Evolutionary conservation across 1,140 invertebrate genomes (phyloP), one percentile per base, ranked within the genome.

Genomic region (Notospermus geniculatus): DNA sequence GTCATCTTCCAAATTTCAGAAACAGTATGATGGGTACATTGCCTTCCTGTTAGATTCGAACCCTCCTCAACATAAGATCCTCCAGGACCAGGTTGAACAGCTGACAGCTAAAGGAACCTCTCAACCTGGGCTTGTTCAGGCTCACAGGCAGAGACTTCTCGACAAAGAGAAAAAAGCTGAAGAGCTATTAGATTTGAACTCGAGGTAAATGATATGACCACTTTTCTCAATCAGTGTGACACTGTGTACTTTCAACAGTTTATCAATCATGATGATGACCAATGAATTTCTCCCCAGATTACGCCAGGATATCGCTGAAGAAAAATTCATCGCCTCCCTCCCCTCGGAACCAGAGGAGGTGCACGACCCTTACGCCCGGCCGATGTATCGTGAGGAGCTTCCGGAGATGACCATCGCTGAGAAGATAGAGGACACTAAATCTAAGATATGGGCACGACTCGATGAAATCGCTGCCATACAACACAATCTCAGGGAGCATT

Each of bases 1-100:
- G n/a, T n/a, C n/a, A n/a, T n/a, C n/a, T n/a, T n/a, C n/a, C n/a
- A n/a, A n/a, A n/a, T 64, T 59, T 5, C 66, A 77, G 75, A 65
- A 67, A 19, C 75, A 77, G 62, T 80, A 80, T 73, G 76, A 80
- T 59, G 69, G 71, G 41, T 80, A 78, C 59, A 74, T 80, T 53
- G 68, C 69, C 15, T 66, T 66, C 19, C 59, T 80, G 15, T 62
- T 80, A 27, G 77, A 80, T 59, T 64, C 65, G 36, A 74, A 78
- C 54, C 67, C 71, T 1, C 64, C 67, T n/a, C 71, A 80, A 56
- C 70, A 74, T 53, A 62, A 72, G 25, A 55, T 76, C 25, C 59
- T 80, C 32, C 60, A 70, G 15, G 73, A 76, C 13, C 75, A 80
- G 59, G 68, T 76, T 13, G 66, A 78, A 19, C 71, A 76, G 57